Evolutionary conservation across 2,888 invertebrate species (phyloP).

Genomic region (Ditula angustiorana): DNA sequence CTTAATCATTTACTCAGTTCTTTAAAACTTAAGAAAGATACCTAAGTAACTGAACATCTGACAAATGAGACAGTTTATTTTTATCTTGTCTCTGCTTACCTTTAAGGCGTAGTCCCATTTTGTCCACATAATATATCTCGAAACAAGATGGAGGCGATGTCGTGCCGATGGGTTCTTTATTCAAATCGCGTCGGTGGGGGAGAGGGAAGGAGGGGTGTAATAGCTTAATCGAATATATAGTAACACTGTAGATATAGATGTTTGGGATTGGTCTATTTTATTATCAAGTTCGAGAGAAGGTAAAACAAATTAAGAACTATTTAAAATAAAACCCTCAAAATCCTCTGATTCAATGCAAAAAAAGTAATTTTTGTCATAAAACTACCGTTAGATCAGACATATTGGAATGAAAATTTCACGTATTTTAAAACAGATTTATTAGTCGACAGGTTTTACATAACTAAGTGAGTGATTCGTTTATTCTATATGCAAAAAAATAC

Average conservation of each 20-base stretch:
- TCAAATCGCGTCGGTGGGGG: slow-evolving; percentile 37
- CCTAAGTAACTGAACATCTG: neutral
- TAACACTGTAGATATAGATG: neutral
- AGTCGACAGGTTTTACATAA: too few relatives aligned
- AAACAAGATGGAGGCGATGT: slow-evolving; percentile 3
- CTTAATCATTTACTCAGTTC: too few relatives aligned
- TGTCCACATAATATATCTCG: slow-evolving; percentile 4
- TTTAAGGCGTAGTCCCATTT: neutral
- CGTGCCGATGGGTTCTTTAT: slow-evolving; percentile 37
- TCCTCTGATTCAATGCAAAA: too few relatives aligned
- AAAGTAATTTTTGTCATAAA: too few relatives aligned
- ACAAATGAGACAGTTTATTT: neutral
- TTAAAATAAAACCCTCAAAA: neutral
- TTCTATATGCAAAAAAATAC: too few relatives aligned
- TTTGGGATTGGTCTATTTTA: neutral
- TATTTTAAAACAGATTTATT: too few relatives aligned
- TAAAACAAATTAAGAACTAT: too few relatives aligned
- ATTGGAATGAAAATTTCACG: too few relatives aligned
- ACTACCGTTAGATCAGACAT: too few relatives aligned
- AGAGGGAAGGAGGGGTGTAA: slow-evolving; percentile 30
- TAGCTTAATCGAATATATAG: slow-evolving; percentile 41
- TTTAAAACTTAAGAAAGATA: neutral
- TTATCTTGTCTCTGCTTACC: neutral
- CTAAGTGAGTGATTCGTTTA: too few relatives aligned
- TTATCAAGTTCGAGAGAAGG: too few relatives aligned